phyloP scores from a whole-genome alignment of 2,113 vertebrate species.

The Baryphthengus martii region DNA sequence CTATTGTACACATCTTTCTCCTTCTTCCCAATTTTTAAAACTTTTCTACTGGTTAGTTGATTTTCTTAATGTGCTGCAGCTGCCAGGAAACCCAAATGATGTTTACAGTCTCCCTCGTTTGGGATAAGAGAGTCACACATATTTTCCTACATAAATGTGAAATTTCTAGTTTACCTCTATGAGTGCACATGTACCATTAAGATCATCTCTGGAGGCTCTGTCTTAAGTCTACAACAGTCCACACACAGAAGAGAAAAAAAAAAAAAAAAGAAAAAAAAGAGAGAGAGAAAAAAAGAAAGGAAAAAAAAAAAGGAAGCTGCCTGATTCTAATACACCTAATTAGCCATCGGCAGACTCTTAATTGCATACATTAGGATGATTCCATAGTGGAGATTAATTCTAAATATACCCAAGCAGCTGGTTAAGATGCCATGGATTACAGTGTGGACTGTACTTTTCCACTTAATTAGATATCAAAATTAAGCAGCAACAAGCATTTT shows the following conservation, averaged over 20 bases:
- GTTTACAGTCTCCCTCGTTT: background rate
- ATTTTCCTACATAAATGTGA: background rate
- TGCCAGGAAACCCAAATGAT: background rate
- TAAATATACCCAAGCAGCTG: slow-evolving; percentile 98
- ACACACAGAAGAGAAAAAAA: background rate
- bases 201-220: slow-evolving; percentile 43
- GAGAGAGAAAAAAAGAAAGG: background rate
- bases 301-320: slow-evolving; percentile 71
- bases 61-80: background rate
- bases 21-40: background rate
- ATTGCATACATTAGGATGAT: slow-evolving; percentile 99
- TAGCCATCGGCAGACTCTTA: slow-evolving; percentile 99
- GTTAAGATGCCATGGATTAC: slow-evolving; percentile 92
- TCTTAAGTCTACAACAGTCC: slow-evolving; percentile 59
- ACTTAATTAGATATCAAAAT: slow-evolving; percentile 97
- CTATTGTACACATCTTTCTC: background rate
- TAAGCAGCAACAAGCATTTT: slow-evolving; percentile 89
- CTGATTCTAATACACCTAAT: slow-evolving; percentile 99
- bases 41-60: background rate
- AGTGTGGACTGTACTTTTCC: slow-evolving; percentile 93
- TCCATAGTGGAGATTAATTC: slow-evolving; percentile 99
- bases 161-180: slow-evolving; percentile 26
- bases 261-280: background rate
- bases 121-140: background rate
- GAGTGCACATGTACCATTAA: slow-evolving; percentile 5